phyloP scores from a whole-genome alignment of 2,797 vertebrate species.

The Manis pentadactyla region DNA sequence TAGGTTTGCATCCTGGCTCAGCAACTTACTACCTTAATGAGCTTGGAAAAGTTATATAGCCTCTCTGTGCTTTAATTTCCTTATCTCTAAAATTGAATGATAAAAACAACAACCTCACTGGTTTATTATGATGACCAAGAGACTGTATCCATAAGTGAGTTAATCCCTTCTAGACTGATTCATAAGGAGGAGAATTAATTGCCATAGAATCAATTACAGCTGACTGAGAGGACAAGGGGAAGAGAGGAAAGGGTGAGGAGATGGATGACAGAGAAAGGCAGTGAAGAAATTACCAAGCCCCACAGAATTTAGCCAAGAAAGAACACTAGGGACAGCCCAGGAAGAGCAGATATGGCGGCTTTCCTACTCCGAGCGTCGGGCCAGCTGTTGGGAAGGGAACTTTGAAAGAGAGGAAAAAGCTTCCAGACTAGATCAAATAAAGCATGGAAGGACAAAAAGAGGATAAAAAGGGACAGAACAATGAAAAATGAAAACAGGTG shows the following conservation, averaged over 20 bases:
- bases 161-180: background rate
- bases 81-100: slow-evolving; percentile 31
- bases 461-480: background rate
- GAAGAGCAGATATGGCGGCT: background rate
- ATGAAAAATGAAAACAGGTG: background rate
- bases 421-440: background rate
- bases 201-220: background rate
- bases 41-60: background rate
- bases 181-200: background rate
- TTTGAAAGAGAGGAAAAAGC: background rate
- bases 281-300: background rate
- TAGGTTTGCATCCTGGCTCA: background rate
- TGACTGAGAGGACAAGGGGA: background rate
- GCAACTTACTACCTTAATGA: slow-evolving; percentile 7
- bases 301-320: background rate
- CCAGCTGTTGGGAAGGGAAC: background rate
- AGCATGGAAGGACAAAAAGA: background rate
- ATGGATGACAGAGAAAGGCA: background rate
- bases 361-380: background rate
- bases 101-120: background rate
- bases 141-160: background rate
- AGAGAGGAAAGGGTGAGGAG: background rate
- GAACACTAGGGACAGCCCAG: background rate
- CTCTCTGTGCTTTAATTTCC: slow-evolving; percentile 18
- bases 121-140: background rate